Conservation (phyloP, 2,888 invertebrate genomes). For the Theretra japonica region DNA sequence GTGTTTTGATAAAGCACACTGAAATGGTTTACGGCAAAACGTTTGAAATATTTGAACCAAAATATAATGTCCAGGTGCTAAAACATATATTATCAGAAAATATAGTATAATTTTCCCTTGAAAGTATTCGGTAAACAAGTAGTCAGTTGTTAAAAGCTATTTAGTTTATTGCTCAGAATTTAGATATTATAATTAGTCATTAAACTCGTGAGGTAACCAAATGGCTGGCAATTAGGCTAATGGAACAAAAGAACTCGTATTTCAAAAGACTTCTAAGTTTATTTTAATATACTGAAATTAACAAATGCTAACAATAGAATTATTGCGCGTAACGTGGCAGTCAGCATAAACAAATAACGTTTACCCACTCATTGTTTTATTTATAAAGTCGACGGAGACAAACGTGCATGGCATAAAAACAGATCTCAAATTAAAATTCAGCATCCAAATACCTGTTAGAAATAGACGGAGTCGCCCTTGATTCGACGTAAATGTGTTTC, state of each 20-base stretch:
- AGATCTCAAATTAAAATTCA: slow-evolving; percentile 23
- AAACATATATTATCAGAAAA: no score
- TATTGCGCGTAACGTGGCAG: not conserved
- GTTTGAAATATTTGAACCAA: no score
- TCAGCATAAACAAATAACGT: not conserved
- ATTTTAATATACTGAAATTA: not conserved
- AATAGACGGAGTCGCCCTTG: slow-evolving; percentile 23
- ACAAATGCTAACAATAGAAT: not conserved
- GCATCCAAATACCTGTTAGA: slow-evolving; percentile 17
- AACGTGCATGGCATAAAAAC: slow-evolving; percentile 15
- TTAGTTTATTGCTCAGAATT: not conserved
- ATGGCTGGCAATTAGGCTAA: not conserved
- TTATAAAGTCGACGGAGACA: slow-evolving; percentile 17
- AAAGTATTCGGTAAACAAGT: no score
- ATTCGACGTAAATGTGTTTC: slow-evolving; percentile 20
- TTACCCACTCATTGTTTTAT: slow-evolving; percentile 19
- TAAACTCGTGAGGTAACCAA: not conserved
- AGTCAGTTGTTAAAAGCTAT: no score
- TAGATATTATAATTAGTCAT: not conserved
- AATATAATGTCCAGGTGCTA: no score
- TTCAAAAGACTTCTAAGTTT: not conserved
- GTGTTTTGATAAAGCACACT: no score
- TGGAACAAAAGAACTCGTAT: not conserved
- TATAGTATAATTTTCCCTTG: no score
- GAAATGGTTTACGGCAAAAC: no score